phyloP scores from a whole-genome alignment of 1,140 invertebrate genomes.

The Drosophila busckii region DNA sequence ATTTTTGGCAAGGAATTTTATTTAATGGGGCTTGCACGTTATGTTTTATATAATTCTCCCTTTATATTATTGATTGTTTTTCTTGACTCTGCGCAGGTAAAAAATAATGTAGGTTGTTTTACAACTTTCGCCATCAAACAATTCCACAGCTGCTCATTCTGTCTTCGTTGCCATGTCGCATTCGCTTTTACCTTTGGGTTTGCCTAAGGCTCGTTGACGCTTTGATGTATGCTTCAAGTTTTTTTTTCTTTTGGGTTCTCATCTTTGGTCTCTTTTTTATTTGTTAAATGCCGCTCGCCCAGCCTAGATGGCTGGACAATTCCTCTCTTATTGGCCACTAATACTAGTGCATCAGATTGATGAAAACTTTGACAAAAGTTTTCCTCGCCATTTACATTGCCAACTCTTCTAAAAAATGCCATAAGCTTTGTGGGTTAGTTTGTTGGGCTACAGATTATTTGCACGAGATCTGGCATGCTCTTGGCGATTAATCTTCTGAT shows the following conservation, averaged over 20 bases:
- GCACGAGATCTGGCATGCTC: conserved; percentile 26
- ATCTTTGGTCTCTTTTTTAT: too few species aligned
- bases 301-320: neutral
- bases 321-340: neutral
- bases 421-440: conserved; percentile 53
- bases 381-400: neutral
- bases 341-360: conserved; percentile 30
- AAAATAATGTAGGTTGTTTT: conserved; percentile 67
- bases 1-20: neutral
- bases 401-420: conserved; percentile 31
- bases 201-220: conserved; percentile 46
- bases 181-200: neutral
- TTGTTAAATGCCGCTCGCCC: too few species aligned
- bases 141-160: conserved; percentile 55
- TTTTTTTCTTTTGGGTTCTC: conserved; percentile 18
- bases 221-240: conserved; percentile 66
- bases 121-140: conserved; percentile 65
- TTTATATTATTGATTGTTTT: conserved; percentile 30
- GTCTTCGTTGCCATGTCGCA: conserved; percentile 3
- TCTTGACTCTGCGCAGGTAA: conserved; percentile 46
- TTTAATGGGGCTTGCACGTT: neutral
- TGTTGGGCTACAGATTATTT: conserved; percentile 65
- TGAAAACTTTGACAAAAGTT: conserved; percentile 46
- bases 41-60: neutral
- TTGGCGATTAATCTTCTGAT: conserved; percentile 58